Conservation (phyloP, 2,797 vertebrate genomes). For the Paguma larvata region DNA sequence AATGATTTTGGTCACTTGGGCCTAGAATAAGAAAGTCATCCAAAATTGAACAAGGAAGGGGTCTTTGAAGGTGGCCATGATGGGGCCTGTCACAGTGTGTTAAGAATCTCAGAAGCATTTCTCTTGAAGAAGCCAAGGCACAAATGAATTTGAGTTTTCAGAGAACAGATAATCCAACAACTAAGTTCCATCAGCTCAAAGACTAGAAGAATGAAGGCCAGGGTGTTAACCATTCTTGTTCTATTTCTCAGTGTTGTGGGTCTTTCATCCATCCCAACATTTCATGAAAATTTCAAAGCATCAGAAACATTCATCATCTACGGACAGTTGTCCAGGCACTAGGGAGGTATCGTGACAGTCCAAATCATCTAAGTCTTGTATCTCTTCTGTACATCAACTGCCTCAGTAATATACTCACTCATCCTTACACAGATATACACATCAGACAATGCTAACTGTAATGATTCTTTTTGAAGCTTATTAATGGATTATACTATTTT, state of each 20-base stretch:
- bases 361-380: neutral
- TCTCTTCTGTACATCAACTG: neutral
- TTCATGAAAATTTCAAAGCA: slow-evolving; percentile 9
- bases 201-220: slow-evolving; percentile 50
- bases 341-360: neutral
- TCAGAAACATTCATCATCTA: neutral
- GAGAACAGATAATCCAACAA: slow-evolving; percentile 68
- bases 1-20: slow-evolving; percentile 47
- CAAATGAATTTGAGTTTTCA: slow-evolving; percentile 53
- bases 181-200: neutral
- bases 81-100: neutral
- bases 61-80: neutral
- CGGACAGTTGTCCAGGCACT: neutral
- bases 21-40: slow-evolving; percentile 60
- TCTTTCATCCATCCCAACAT: slow-evolving; percentile 2
- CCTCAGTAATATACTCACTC: neutral
- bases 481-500: neutral
- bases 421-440: neutral
- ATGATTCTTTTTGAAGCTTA: slow-evolving; percentile 22
- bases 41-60: slow-evolving; percentile 48
- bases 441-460: neutral
- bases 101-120: slow-evolving; percentile 50
- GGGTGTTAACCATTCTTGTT: neutral
- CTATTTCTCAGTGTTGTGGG: neutral
- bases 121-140: slow-evolving; percentile 33